Conservation (phyloP, 1,140 invertebrate genomes). For the Pantala flavescens region DNA sequence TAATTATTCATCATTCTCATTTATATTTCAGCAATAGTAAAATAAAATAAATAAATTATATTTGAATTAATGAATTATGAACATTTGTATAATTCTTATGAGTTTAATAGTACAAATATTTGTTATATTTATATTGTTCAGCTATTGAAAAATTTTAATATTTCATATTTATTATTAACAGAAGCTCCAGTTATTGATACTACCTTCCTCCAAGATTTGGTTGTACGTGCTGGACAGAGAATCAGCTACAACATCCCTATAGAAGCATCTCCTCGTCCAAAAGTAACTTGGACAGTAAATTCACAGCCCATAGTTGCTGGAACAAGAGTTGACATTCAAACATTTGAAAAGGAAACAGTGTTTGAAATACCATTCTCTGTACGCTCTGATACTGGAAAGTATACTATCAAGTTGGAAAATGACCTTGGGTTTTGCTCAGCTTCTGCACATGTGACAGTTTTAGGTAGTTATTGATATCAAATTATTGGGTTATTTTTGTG, state of each 20-base stretch:
- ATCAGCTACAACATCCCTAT: conserved; percentile 83
- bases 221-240: conserved; percentile 80
- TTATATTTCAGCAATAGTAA: not conserved
- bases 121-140: not conserved
- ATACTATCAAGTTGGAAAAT: conserved; percentile 75
- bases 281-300: conserved; percentile 83
- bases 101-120: not conserved
- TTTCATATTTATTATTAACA: conserved; percentile 29
- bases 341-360: conserved; percentile 62
- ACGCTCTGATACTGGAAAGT: conserved; percentile 70
- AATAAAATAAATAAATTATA: too few relatives aligned
- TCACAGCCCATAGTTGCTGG: conserved; percentile 54
- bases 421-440: conserved; percentile 70
- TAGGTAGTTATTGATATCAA: conserved; percentile 38
- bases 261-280: conserved; percentile 68
- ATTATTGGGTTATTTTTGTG: not conserved
- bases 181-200: conserved; percentile 78
- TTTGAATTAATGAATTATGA: too few relatives aligned
- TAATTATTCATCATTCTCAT: not conserved
- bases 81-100: too few relatives aligned
- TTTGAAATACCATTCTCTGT: conserved; percentile 80
- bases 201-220: conserved; percentile 69
- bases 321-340: conserved; percentile 56
- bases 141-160: too few relatives aligned
- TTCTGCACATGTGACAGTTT: conserved; percentile 74